phyloP scores from a whole-genome alignment of 2,113 vertebrate species.

The Sinocyclocheilus anophthalmus region DNA sequence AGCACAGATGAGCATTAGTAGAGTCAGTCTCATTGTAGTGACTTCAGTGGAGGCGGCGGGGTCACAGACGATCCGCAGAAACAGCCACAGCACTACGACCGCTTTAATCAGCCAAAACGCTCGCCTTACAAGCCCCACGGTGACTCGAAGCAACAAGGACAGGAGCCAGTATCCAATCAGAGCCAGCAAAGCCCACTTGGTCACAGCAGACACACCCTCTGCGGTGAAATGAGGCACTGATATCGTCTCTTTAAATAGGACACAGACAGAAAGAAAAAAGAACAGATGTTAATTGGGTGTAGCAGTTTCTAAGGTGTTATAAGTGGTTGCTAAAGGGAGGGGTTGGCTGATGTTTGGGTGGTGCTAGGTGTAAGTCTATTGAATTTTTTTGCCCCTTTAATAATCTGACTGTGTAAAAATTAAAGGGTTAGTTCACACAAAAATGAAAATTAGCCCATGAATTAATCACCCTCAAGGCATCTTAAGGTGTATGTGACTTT shows the following conservation, averaged over 20 bases:
- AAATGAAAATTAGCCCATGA: no score
- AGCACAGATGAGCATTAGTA: conserved; percentile 68
- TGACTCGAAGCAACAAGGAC: conserved; percentile 66
- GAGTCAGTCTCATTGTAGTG: conserved; percentile 67
- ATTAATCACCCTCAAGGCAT: no score
- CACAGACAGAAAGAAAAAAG: conserved; percentile 18
- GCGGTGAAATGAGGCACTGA: conserved; percentile 74
- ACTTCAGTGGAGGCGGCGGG: conserved; percentile 56
- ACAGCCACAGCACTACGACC: conserved; percentile 69
- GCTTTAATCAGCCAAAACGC: conserved; percentile 76
- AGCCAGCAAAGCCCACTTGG: conserved; percentile 74
- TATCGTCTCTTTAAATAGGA: conserved; percentile 60
- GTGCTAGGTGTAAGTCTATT: no score
- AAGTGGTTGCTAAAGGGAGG: no score
- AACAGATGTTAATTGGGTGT: not conserved
- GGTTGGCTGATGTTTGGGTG: no score
- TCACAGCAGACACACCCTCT: conserved; percentile 71
- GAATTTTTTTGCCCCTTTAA: no score
- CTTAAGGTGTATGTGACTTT: no score
- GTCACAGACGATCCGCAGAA: conserved; percentile 72
- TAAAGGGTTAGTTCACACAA: no score
- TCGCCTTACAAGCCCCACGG: conserved; percentile 61
- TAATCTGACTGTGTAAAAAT: no score
- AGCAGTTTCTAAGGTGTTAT: no score
- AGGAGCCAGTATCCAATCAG: conserved; percentile 76